Conservation (phyloP, 2,888 invertebrate genomes). For the Hyles lineata region DNA sequence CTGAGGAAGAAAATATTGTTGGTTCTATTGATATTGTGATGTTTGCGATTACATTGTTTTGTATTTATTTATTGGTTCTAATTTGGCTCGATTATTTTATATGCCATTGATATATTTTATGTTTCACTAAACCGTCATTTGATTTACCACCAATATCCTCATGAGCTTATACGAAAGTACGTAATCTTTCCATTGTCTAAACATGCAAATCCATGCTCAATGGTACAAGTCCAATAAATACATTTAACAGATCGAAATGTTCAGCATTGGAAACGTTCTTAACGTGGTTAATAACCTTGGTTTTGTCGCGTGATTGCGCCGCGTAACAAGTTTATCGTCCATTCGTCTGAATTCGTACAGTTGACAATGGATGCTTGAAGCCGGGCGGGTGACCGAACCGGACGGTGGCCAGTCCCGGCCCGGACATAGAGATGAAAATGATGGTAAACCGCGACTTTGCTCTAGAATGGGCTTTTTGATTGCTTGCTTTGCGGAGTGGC, state of each 20-base stretch:
- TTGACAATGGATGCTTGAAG: constrained; percentile 14
- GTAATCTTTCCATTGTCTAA: no score
- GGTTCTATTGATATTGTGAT: no score
- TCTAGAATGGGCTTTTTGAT: constrained; percentile 73
- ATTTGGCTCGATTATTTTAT: background rate
- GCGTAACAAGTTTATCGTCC: constrained; percentile 14
- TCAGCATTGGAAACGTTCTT: background rate
- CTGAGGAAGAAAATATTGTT: no score
- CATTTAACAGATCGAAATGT: background rate
- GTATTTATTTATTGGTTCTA: no score
- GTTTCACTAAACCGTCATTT: no score
- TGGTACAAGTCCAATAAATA: background rate
- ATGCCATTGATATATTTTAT: background rate
- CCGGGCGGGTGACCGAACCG: constrained; percentile 46
- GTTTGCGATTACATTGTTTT: background rate
- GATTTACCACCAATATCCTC: no score
- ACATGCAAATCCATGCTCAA: no score
- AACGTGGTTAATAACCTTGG: constrained; percentile 10
- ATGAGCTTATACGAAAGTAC: no score
- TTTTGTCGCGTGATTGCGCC: constrained; percentile 12
- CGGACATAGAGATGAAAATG: constrained; percentile 69
- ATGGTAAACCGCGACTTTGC: constrained; percentile 67
- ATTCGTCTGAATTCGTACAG: constrained; percentile 7
- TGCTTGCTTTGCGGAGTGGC: constrained; percentile 52
- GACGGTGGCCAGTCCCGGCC: constrained; percentile 59